Evolutionary conservation across 2,888 invertebrate genomes (phyloP), one percentile per base, ranked within the genome.

Genomic region (Leucophora obtusa): DNA sequence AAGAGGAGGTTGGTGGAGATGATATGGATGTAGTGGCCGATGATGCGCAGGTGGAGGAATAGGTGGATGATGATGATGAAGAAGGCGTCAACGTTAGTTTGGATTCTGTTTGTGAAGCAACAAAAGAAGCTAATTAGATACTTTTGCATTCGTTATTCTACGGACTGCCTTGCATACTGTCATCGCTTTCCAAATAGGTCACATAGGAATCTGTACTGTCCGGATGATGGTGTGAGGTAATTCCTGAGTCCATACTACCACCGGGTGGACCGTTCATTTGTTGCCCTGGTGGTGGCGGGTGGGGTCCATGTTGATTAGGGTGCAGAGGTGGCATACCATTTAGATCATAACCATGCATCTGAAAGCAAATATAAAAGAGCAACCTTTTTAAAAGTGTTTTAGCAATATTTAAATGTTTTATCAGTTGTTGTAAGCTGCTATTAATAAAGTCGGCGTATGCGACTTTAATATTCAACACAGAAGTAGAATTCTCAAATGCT

Each of bases 281-380:
- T 73, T 88, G 88, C 2, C 87, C 87, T 70, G 86, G 88, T 38
- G 92, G 92, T 9, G 92, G 92, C 78, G 92, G 92, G 83, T 91
- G 91, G 35, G 93, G 93, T 84, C 91, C 91, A 53, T 91, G 92
- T 47, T 91, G 91, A 80, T 88, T 88, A 24, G 87, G 86, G 53
- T 88, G 89, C 83, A 88, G 84, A 53, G 91, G 91, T 58, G 92
- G 92, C 87, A 91, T 91, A 54, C 92, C 92, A 78, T 92, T 92
- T 82, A 96, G 91, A 89, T 96, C 96, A 89, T 97, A 97, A 79
- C 97, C 97, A 87, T 97, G 97, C 96, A 97, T 96, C 96, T 97
- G 92, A 7, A 38, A 69, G 14, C 17, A 58, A 18, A 43, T 11
- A 38, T 38, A 38, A 11, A 38, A 38, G 14, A 38, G 7, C 6